Base-by-base conservation (phyloP, 2,888 invertebrate species). In the Sphecodes monilicornis region DNA sequence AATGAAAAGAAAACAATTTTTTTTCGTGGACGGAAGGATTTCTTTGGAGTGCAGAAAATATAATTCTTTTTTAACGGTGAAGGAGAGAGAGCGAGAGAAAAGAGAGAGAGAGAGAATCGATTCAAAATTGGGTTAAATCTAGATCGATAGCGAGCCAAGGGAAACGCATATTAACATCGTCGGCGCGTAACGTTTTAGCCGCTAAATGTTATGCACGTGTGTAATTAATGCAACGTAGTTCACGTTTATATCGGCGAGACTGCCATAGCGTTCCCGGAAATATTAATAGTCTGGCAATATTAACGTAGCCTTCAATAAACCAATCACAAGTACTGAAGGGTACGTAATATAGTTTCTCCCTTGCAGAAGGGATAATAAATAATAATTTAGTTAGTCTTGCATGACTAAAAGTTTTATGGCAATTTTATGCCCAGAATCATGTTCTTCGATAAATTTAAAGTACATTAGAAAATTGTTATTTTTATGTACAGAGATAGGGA, bases 161-260 rank as follows among this genome's bases (percentile, higher is more conserved):
- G 41, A 43, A 41, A 26, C 41, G 69, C 41, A 26, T 43, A 43
- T 69, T 69, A 69, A 69, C 69, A 41, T 69, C 29, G 29, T 29
- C 10, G 43, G 46, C 70, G n/a, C 29, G 70, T 70, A 70, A 29
- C 70, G 43, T 29, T 70, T 70, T 43, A 70, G 43, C 29, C 18
- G 43, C 70, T 43, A 70, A 70, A 70, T 46, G 70, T 70, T 70
- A 43, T 43, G 43, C 43, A 26, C 70, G 46, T 46, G 11, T 70
- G 26, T 43, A 70, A 46, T 70, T 70, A 70, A 43, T 46, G 70
- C 43, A 70, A 46, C 70, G 70, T 41, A 46, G 46, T 70, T 46
- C 70, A 29, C 29, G 70, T 70, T 70, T 70, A 70, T 29, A 46
- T 70, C 41, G 26, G 18, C 70, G 70, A 43, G 36, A 36, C 18